Base-by-base conservation (phyloP, 2,113 vertebrate genomes). In the Phasianus colchicus region DNA sequence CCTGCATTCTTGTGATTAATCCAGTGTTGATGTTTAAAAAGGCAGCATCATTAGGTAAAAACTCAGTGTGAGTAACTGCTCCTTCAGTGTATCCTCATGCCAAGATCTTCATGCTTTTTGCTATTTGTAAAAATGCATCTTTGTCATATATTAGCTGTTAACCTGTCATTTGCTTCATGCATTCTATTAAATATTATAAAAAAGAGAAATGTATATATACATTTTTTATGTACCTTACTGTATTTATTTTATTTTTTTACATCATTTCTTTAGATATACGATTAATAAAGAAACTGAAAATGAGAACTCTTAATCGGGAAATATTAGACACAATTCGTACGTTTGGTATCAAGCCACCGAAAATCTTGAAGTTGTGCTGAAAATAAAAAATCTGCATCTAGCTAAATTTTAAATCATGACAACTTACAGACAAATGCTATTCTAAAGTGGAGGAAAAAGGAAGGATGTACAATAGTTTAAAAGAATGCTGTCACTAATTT, bases 1-100 rank as follows among this genome's bases (percentile, higher is more conserved):
- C 94, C 65, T 88, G 76, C 72, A 84, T 64, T 72, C 27, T 24
- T 93, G 69, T 97, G 97, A 98, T 96, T 97, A 97, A 97, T 96
- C 85, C n/a, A 85, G 7, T 81, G 86, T 91, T 96, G 93, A 76
- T 93, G 88, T 90, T 96, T 95, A 92, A 96, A 96, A 40, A 96
- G 66, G 73, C 77, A 95, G 40, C 43, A 75, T 29, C 90, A 95
- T 96, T 92, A 96, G 67, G 84, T 3, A 18, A 96, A 97, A 95
- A 78, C 74, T 80, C 69, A 70, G 32, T 47, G 93, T 92, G 88
- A 90, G 48, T 36, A 93, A 40, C 32, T 34, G n/a, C 61, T 87
- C 43, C 34, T 89, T 40, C 17, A 55, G 45, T 17, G 58, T 4
- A 38, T 32, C 29, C 10, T 71, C 24, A 48, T 74, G 32, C 25